phyloP scores from a whole-genome alignment of 2,113 vertebrate species.

The Fulica atra region DNA sequence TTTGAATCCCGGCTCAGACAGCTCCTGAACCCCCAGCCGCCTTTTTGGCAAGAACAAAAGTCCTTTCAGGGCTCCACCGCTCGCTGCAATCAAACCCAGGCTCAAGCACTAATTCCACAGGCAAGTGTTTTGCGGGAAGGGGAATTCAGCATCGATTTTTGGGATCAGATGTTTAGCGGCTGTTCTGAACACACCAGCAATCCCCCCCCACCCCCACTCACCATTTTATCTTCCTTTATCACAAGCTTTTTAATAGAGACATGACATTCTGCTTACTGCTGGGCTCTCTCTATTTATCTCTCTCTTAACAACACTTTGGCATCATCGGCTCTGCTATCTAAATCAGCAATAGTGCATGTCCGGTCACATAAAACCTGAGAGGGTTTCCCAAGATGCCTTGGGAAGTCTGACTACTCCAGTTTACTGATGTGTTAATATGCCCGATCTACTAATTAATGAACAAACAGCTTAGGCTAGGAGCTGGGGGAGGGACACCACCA shows the following conservation, averaged over 20 bases:
- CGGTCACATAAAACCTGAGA: conserved; percentile 61
- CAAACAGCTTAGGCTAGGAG: conserved; percentile 62
- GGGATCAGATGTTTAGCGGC: conserved; percentile 59
- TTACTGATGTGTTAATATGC: conserved; percentile 68
- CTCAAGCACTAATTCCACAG: not conserved
- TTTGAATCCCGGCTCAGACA: conserved; percentile 4
- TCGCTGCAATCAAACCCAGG: not conserved
- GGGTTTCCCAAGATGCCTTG: conserved; percentile 67
- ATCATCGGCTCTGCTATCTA: conserved; percentile 53
- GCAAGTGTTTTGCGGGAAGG: not conserved
- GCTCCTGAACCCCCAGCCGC: not conserved
- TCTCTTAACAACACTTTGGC: conserved; percentile 69
- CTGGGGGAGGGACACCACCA: conserved; percentile 57
- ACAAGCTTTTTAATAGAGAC: conserved; percentile 69
- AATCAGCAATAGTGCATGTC: conserved; percentile 61
- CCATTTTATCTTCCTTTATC: conserved; percentile 73
- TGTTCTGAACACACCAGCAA: conserved; percentile 60
- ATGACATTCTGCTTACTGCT: conserved; percentile 69
- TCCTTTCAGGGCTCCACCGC: not conserved
- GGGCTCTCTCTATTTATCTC: conserved; percentile 64
- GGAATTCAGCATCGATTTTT: conserved; percentile 55
- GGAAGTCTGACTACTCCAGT: conserved; percentile 59
- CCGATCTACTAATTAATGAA: conserved; percentile 71
- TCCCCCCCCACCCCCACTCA: conserved; percentile 36
- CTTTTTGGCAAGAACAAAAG: conserved; percentile 13